A percentile compares a stretch with the other conserved stretches of the same genome.
These are phyloP conservation scores for Neomonachus schauinslandi DNA, from an alignment of 2,113 vertebrate genomes.

Conservation along the genomic window DNA sequence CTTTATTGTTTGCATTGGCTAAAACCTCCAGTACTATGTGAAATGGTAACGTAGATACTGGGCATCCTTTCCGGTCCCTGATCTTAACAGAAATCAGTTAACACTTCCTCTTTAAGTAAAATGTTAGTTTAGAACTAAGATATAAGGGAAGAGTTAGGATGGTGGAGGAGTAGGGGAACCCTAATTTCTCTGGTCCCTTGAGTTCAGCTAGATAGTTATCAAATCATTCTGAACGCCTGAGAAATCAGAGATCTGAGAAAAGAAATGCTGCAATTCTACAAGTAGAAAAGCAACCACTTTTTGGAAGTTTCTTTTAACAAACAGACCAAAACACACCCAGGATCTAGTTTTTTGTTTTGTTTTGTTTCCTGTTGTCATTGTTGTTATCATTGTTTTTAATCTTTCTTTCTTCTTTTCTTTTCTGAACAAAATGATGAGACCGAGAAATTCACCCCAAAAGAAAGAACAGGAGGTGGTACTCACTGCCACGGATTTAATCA, in stretches of 20 bases:
- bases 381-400: not conserved
- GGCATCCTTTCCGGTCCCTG: not conserved
- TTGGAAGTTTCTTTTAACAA: not conserved
- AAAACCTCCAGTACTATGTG: not conserved
- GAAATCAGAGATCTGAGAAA: no score
- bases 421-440: not conserved
- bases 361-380: not conserved
- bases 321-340: not conserved
- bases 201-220: no score
- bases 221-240: no score
- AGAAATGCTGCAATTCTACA: not conserved
- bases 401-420: not conserved
- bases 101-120: not conserved
- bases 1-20: not conserved
- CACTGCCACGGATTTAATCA: no score
- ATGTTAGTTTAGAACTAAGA: not conserved
- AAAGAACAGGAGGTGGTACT: no score
- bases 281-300: not conserved
- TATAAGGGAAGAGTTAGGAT: not conserved
- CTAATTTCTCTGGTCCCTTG: no score
- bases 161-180: no score
- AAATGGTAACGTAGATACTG: not conserved
- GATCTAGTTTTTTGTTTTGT: not conserved
- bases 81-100: not conserved
- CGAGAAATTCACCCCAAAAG: no score